Conservation (phyloP, 2,888 invertebrate genomes). For the Silvanus unidentatus region DNA sequence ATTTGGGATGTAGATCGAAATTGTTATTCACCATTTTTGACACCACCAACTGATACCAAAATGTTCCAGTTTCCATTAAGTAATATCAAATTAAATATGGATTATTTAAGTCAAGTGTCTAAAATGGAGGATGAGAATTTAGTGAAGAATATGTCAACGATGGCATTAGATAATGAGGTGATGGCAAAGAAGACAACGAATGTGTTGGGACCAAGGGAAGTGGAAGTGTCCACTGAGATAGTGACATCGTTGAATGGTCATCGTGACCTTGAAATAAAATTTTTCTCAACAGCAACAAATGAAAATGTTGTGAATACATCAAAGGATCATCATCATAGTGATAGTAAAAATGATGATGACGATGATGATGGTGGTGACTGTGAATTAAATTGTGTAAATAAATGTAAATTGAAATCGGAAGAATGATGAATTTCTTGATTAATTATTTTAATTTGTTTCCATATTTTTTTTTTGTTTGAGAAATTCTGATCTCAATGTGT, state of each 20-base stretch:
- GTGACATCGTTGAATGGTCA: conserved; percentile 73
- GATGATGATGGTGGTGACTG: background rate
- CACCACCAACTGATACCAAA: conserved; percentile 38
- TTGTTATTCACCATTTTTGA: conserved; percentile 51
- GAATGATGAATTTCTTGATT: conserved; percentile 6
- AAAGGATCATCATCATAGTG: conserved; percentile 8
- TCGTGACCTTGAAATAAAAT: conserved; percentile 71
- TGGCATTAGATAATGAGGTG: conserved; percentile 32
- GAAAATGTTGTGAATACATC: conserved; percentile 13
- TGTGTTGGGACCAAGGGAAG: conserved; percentile 36
- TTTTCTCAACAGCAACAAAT: conserved; percentile 54
- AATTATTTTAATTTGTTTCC: too few species aligned
- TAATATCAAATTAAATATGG: background rate
- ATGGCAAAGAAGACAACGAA: background rate
- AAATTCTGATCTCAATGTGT: conserved; percentile 13
- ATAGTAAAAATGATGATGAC: background rate
- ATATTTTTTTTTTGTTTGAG: conserved; percentile 6
- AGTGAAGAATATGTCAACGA: conserved; percentile 28
- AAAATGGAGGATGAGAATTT: too few species aligned
- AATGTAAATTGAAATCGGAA: conserved; percentile 19
- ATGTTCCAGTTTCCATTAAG: conserved; percentile 23
- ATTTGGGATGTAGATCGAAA: conserved; percentile 68
- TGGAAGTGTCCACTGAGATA: conserved; percentile 72
- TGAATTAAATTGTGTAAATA: conserved; percentile 11
- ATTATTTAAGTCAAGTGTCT: too few species aligned